These are phyloP conservation scores for Acyrthosiphon pisum DNA, from an alignment of 1,140 invertebrate genomes.

Conservation along the genomic window DNA sequence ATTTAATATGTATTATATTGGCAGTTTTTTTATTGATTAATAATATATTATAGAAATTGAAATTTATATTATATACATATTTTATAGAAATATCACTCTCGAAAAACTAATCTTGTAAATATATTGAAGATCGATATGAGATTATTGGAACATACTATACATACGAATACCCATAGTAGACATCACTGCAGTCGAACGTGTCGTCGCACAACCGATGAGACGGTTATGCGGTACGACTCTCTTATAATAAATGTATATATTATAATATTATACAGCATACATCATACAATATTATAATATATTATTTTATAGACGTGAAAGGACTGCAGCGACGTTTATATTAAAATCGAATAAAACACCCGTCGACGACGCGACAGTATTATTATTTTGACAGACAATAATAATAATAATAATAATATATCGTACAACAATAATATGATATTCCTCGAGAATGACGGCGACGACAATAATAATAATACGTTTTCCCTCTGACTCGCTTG, in stretches of 20 bases:
- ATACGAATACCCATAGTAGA: not conserved
- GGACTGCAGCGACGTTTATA: not conserved
- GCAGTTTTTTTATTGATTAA: too few relatives aligned
- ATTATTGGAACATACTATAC: not conserved
- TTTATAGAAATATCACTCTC: not conserved
- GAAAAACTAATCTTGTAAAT: not conserved
- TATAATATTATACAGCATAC: not conserved
- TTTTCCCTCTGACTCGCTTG: not conserved
- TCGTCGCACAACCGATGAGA: slow-evolving; percentile 37
- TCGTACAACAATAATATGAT: not conserved
- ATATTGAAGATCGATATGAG: not conserved
- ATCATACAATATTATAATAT: not conserved
- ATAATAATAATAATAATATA: not conserved
- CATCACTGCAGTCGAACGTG: not conserved
- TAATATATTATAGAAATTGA: too few relatives aligned
- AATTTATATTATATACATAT: too few relatives aligned
- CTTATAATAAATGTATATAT: not conserved
- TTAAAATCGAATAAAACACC: slow-evolving; percentile 41
- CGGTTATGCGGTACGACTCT: not conserved
- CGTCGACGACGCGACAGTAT: not conserved
- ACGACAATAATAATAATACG: not conserved
- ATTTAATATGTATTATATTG: too few relatives aligned
- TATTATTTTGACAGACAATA: not conserved
- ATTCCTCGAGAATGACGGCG: not conserved
- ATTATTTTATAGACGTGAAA: slow-evolving; percentile 3